Evolutionary conservation across 2,113 vertebrate species (phyloP).

Genomic region (Dicrurus megarhynchus): DNA sequence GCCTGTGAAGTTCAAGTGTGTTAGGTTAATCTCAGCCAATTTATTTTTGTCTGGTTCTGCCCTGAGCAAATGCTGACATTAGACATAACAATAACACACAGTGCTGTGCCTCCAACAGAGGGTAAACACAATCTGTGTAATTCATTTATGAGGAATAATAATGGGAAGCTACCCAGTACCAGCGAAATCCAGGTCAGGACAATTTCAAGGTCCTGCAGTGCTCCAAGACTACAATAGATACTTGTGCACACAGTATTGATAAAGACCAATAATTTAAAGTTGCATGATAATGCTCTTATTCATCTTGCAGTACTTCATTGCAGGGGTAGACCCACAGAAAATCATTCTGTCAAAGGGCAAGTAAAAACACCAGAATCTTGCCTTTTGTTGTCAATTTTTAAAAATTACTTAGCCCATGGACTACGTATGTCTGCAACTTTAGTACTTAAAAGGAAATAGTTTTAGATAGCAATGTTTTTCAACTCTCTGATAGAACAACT

Average conservation of each 20-base stretch:
- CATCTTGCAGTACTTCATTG: not conserved
- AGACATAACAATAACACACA: slow-evolving; percentile 30
- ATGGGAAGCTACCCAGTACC: not conserved
- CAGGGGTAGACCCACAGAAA: not conserved
- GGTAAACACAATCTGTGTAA: slow-evolving; percentile 32
- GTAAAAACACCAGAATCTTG: not conserved
- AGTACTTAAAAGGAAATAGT: not conserved
- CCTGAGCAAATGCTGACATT: slow-evolving; percentile 27
- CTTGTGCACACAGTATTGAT: not conserved
- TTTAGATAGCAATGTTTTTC: not conserved
- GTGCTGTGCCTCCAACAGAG: not conserved
- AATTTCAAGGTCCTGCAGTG: not conserved
- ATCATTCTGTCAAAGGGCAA: not conserved
- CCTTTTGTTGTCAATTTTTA: not conserved
- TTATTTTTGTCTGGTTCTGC: slow-evolving; percentile 21
- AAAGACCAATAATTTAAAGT: not conserved
- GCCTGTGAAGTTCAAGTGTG: not conserved
- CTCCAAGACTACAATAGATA: not conserved
- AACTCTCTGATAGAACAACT: not conserved
- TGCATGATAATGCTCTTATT: not conserved
- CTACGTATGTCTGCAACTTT: not conserved
- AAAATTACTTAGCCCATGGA: not conserved
- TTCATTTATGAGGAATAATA: slow-evolving; percentile 23
- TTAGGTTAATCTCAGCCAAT: not conserved
- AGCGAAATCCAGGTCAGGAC: slow-evolving; percentile 13